These are phyloP conservation scores for Charanyca ferruginea DNA, from an alignment of 2,888 invertebrate genomes.

Conservation along the genomic window DNA sequence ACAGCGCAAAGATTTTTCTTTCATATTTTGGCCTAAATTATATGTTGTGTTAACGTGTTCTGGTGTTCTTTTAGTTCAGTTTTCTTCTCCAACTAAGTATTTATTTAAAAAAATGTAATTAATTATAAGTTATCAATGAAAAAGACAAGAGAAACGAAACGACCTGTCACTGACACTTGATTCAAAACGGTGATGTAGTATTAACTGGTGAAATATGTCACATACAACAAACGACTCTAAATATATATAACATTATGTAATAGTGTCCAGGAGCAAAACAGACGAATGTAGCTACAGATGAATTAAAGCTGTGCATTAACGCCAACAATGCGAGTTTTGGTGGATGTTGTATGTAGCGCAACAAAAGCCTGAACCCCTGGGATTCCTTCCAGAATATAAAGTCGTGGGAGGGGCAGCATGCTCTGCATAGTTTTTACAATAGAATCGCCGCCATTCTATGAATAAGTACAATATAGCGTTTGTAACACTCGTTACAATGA, in stretches of 20 bases:
- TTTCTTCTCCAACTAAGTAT: background rate
- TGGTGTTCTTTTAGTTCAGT: background rate
- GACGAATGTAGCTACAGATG: slow-evolving; percentile 58
- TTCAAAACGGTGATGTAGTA: slow-evolving; percentile 17
- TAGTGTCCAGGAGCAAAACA: slow-evolving; percentile 41
- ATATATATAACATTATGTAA: slow-evolving; percentile 56
- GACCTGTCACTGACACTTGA: slow-evolving; percentile 28
- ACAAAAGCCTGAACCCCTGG: slow-evolving; percentile 53
- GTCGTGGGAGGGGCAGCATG: slow-evolving; percentile 76
- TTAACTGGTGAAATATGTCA: slow-evolving; percentile 21
- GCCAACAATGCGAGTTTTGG: slow-evolving; percentile 57
- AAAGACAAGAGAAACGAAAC: slow-evolving; percentile 13
- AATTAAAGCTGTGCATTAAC: slow-evolving; percentile 61
- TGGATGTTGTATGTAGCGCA: slow-evolving; percentile 47
- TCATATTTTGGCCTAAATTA: background rate
- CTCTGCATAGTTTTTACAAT: slow-evolving; percentile 70
- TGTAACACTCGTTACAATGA: slow-evolving; percentile 55
- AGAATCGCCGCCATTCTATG: slow-evolving; percentile 62
- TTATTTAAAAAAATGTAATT: background rate
- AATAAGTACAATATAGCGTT: slow-evolving; percentile 56
- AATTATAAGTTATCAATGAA: slow-evolving; percentile 6
- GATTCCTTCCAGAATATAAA: slow-evolving; percentile 60
- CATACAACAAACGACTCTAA: slow-evolving; percentile 32
- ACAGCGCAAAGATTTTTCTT: too few relatives aligned
- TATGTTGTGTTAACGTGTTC: background rate